A percentile compares a stretch with the other conserved stretches of the same genome.
Conservation (phyloP, 2,888 invertebrate species). For the Microchrysa polita region DNA sequence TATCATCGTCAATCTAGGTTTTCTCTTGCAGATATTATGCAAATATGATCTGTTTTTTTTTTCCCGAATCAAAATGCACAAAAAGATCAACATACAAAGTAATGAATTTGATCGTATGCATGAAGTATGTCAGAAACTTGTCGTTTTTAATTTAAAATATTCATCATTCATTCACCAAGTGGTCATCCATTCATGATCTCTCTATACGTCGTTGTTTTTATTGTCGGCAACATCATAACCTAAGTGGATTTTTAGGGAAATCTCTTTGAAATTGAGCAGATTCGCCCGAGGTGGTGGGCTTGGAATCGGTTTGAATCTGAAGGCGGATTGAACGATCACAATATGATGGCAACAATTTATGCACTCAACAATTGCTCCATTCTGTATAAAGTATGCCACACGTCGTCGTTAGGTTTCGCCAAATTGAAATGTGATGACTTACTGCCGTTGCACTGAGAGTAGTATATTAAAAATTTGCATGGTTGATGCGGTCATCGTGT, state of each 20-base stretch:
- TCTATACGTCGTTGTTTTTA: not conserved
- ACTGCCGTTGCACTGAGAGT: slow-evolving; percentile 6
- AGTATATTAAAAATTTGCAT: slow-evolving; percentile 46
- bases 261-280: not conserved
- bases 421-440: slow-evolving; percentile 44
- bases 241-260: slow-evolving; percentile 24
- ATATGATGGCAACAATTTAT: slow-evolving; percentile 32
- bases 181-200: not conserved
- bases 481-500: not conserved
- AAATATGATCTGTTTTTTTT: slow-evolving; percentile 5
- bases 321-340: slow-evolving; percentile 16
- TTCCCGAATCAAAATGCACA: not conserved
- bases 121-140: slow-evolving; percentile 41
- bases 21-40: slow-evolving; percentile 10
- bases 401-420: slow-evolving; percentile 45
- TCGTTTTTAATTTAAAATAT: slow-evolving; percentile 39
- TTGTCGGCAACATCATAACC: not conserved
- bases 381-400: slow-evolving; percentile 39
- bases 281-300: too few relatives aligned
- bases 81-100: not conserved
- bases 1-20: not conserved
- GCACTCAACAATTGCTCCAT: slow-evolving; percentile 46
- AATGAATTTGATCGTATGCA: slow-evolving; percentile 11
- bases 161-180: slow-evolving; percentile 26
- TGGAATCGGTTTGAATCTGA: not conserved